A percentile compares a stretch with the other conserved stretches of the same genome.
phyloP scores from a whole-genome alignment of 2,888 invertebrate genomes.

The Hydrotaea diabolus region DNA sequence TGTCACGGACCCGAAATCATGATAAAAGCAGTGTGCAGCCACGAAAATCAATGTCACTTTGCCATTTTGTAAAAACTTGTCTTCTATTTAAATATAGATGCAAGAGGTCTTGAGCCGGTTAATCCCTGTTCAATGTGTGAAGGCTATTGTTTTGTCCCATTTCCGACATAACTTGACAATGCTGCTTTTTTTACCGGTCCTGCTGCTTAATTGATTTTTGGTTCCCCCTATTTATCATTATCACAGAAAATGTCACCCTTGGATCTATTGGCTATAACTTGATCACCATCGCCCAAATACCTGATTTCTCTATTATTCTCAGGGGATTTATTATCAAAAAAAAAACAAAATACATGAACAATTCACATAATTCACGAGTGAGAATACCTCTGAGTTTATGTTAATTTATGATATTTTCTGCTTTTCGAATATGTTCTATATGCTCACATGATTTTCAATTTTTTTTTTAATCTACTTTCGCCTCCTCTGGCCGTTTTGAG shows the following conservation, averaged over 20 bases:
- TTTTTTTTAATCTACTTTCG: background rate
- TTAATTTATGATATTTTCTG: background rate
- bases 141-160: no score
- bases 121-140: no score
- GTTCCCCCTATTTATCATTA: background rate
- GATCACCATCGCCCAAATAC: background rate
- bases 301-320: background rate
- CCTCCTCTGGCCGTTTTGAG: no score
- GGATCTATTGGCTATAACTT: background rate
- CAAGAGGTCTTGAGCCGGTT: no score
- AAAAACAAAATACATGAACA: background rate
- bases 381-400: background rate
- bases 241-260: background rate
- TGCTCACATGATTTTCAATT: background rate
- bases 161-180: background rate
- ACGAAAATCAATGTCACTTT: no score
- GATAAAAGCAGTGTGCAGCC: no score
- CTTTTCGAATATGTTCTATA: background rate
- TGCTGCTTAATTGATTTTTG: background rate
- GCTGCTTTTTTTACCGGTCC: background rate
- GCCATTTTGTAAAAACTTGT: no score
- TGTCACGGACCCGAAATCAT: no score
- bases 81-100: no score
- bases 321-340: background rate
- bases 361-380: background rate